Evolutionary conservation across 2,113 vertebrate species (phyloP).

Genomic region (Zingel zingel): DNA sequence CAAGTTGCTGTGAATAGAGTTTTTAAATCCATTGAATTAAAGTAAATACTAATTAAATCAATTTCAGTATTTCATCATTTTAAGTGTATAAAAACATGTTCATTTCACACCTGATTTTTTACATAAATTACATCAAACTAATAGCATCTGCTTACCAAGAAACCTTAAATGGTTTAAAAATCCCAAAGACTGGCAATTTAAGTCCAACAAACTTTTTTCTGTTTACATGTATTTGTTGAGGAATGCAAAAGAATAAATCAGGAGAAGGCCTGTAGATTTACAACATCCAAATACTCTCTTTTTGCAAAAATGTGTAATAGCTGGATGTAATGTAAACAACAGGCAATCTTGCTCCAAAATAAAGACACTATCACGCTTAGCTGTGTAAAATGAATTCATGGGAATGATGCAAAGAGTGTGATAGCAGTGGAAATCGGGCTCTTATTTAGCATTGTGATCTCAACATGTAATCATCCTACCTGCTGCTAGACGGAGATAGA

Average conservation of each 20-base stretch:
- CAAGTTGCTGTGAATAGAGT: not conserved
- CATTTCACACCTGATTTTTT: not conserved
- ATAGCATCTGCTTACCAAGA: not conserved
- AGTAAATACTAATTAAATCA: not conserved
- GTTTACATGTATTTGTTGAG: not conserved
- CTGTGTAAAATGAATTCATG: constrained; percentile 30
- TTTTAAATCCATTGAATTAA: no score
- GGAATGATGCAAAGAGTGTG: constrained; percentile 58
- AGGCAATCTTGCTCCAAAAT: constrained; percentile 14
- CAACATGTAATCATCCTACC: constrained; percentile 24
- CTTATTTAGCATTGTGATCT: constrained; percentile 30
- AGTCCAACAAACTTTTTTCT: not conserved
- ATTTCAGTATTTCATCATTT: not conserved
- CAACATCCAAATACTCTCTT: not conserved
- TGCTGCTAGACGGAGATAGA: not conserved
- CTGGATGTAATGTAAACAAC: constrained; percentile 21
- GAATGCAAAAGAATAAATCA: no score
- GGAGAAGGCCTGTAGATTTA: not conserved
- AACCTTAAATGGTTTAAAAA: not conserved
- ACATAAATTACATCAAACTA: not conserved
- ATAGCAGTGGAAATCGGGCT: constrained; percentile 45
- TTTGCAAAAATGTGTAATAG: not conserved
- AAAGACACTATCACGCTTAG: constrained; percentile 15
- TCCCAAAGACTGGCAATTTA: not conserved
- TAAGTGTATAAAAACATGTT: not conserved